phyloP scores from a whole-genome alignment of 2,888 invertebrate species.

The Tetramorium bicarinatum region DNA sequence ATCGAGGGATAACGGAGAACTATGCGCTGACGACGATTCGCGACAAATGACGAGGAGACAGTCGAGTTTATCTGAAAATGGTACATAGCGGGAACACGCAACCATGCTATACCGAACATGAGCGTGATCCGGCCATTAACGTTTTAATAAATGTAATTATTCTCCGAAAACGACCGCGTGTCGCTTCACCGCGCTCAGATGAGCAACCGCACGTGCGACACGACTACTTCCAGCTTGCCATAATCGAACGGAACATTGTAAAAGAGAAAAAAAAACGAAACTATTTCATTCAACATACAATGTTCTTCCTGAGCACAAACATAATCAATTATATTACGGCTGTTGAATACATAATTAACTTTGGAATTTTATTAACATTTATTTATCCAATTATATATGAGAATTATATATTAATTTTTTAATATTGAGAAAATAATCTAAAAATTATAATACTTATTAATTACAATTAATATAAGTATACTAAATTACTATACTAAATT shows the following conservation, averaged over 20 bases:
- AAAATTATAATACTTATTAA: too few species aligned
- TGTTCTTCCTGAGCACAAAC: background rate
- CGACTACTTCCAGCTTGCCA: background rate
- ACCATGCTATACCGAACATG: background rate
- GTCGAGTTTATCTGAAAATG: background rate
- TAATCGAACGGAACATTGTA: background rate
- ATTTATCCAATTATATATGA: background rate
- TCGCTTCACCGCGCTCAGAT: background rate
- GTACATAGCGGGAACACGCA: slow-evolving; percentile 6
- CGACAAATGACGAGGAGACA: slow-evolving; percentile 1
- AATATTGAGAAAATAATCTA: too few species aligned
- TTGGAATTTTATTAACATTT: background rate
- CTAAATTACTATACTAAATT: too few species aligned
- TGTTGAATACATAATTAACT: background rate
- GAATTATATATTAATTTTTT: background rate
- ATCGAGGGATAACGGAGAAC: background rate
- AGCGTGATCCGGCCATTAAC: background rate
- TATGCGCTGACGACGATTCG: background rate
- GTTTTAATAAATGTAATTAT: slow-evolving; percentile 35
- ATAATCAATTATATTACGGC: background rate
- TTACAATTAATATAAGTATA: too few species aligned
- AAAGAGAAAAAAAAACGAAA: background rate
- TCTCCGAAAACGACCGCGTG: background rate
- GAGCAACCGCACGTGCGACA: background rate
- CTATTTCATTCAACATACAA: background rate